Evolutionary conservation across 2,797 vertebrate species (phyloP), one percentile per base, ranked within the genome.

Genomic region (Alca torda): DNA sequence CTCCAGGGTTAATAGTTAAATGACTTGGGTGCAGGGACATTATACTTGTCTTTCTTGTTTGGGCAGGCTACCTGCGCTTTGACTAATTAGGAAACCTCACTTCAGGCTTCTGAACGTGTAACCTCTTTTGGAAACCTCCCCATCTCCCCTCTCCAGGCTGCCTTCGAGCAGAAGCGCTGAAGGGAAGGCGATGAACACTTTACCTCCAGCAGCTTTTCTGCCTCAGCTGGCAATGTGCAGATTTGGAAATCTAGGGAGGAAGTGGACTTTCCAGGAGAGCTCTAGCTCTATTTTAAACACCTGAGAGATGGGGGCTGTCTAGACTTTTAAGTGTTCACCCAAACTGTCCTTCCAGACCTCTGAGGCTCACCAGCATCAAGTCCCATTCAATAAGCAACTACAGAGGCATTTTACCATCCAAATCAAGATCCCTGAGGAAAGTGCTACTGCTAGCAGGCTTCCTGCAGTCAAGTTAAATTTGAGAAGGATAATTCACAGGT

Each of bases 1-100:
- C 90, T 96, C 50, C 84, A 68, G 93, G 90, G 93, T 96, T 97
- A 95, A 93, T 85, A 92, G 95, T 94, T 92, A 96, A 94, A 93
- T 96, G 45, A 83, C 75, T 94, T 57, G 57, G 50, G 68, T 46
- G 81, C 88, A 90, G 93, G 90, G 90, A 92, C 92, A 96, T 90
- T 73, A 92, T 92, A 89, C 93, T 93, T 0, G 65, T 94, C 95
- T 96, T 92, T 97, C 95, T 97, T 94, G 96, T 95, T 95, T 76
- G 82, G 93, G 88, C 91, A 95, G 87, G 65, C 81, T 89, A 91
- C 78, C 57, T 67, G 37, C 0, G 8, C 72, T 90, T 84, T 87
- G 75, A 80, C 88, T 95, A 96, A 94, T 84, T 84, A 83, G 68
- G 46, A 92, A 96, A 87, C 33, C 68, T 91, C 89, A 80, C 61